Percentiles rank a stretch among this genome's conserved stretches.
Conservation (phyloP, 2,113 vertebrate species). For the Podarcis raffonei region DNA sequence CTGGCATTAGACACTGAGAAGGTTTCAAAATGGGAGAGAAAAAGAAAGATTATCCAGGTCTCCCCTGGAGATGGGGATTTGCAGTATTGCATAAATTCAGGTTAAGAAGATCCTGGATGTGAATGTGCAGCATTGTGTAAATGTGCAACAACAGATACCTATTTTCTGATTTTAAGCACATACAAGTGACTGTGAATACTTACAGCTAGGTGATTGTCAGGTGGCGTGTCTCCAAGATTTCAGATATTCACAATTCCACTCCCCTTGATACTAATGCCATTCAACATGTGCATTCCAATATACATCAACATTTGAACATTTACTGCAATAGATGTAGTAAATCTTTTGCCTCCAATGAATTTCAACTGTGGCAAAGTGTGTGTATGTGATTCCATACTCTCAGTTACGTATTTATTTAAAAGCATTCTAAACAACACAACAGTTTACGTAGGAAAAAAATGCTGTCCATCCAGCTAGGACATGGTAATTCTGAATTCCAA, state of each 20-base stretch:
- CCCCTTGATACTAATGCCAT: no score
- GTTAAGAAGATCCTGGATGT: neutral
- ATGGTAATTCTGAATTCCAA: conserved; percentile 29
- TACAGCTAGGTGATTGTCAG: neutral
- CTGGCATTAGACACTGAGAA: neutral
- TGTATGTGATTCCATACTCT: no score
- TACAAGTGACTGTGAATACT: neutral
- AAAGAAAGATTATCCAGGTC: neutral
- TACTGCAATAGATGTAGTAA: neutral
- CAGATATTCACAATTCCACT: no score
- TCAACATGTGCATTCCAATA: no score
- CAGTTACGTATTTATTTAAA: no score
- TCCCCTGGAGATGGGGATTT: neutral
- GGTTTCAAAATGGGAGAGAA: neutral
- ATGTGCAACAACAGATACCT: neutral
- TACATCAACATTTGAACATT: no score
- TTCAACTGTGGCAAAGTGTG: neutral
- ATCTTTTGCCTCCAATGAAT: neutral
- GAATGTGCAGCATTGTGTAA: neutral
- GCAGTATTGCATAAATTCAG: neutral
- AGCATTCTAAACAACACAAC: no score
- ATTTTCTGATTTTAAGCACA: neutral
- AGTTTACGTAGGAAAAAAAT: no score
- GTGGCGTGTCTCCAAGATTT: no score
- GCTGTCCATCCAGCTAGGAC: neutral